phyloP scores from a whole-genome alignment of 2,888 invertebrate species.

The Seira musarum region DNA sequence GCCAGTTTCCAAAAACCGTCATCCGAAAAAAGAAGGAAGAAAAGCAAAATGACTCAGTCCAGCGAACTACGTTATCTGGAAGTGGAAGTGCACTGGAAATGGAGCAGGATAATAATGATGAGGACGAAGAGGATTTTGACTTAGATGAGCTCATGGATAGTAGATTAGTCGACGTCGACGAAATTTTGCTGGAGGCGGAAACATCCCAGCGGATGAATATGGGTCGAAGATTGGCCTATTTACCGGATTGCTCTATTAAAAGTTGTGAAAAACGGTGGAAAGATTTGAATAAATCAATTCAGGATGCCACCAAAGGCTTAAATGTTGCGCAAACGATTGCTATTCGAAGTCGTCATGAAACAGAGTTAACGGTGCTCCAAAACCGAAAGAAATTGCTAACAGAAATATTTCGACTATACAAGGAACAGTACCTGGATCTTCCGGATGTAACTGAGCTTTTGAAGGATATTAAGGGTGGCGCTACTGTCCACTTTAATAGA shows the following conservation, averaged over 20 bases:
- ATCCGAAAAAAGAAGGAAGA: neutral
- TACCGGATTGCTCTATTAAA: slow-evolving; percentile 34
- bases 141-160: slow-evolving; percentile 64
- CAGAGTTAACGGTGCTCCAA: slow-evolving; percentile 4
- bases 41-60: neutral
- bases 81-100: neutral
- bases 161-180: slow-evolving; percentile 57
- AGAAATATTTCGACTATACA: slow-evolving; percentile 48
- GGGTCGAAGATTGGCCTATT: slow-evolving; percentile 25
- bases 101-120: slow-evolving; percentile 27
- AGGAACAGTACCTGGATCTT: slow-evolving; percentile 48
- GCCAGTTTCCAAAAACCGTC: slow-evolving; percentile 33
- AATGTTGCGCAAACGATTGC: slow-evolving; percentile 11
- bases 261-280: slow-evolving; percentile 30
- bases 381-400: slow-evolving; percentile 45
- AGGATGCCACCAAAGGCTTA: slow-evolving; percentile 15
- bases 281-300: slow-evolving; percentile 10
- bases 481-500: slow-evolving; percentile 26
- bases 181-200: slow-evolving; percentile 55
- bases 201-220: slow-evolving; percentile 27
- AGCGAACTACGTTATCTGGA: slow-evolving; percentile 13
- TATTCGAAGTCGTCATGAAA: neutral
- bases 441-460: slow-evolving; percentile 51
- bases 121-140: slow-evolving; percentile 66
- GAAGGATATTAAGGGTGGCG: slow-evolving; percentile 16